These are phyloP conservation scores for Drosophila tropicalis DNA, from an alignment of 1,140 invertebrate genomes.

Conservation along the genomic window DNA sequence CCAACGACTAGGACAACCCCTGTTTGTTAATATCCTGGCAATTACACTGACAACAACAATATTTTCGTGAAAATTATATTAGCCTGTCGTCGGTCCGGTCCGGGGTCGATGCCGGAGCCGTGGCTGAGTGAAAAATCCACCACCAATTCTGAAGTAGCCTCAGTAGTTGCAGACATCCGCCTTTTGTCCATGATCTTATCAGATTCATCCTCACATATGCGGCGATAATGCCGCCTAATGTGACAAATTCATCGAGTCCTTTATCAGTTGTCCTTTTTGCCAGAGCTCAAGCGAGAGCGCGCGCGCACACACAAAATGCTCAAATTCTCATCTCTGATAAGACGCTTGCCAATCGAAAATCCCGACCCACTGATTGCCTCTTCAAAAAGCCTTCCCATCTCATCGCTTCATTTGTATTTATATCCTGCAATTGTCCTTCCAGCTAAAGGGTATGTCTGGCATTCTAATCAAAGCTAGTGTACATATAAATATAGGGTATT, in stretches of 20 bases:
- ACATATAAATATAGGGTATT: not conserved
- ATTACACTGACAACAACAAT: conserved; percentile 75
- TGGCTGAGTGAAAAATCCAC: conserved; percentile 1
- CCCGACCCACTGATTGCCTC: conserved; percentile 22
- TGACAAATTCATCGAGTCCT: conserved; percentile 75
- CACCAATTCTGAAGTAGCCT: conserved; percentile 16
- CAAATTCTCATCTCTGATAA: conserved; percentile 75
- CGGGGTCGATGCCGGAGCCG: not conserved
- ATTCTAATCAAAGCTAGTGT: not conserved
- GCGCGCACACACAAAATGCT: conserved; percentile 22
- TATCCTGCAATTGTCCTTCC: not conserved
- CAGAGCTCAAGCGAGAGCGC: not conserved
- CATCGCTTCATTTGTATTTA: not conserved
- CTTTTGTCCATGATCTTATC: conserved; percentile 24
- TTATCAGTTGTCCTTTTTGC: conserved; percentile 48
- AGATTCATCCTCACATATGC: conserved; percentile 56
- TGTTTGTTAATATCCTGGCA: conserved; percentile 67
- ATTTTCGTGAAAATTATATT: conserved; percentile 67
- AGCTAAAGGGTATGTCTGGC: not conserved
- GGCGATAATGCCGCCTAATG: conserved; percentile 63
- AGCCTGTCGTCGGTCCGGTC: conserved; percentile 27
- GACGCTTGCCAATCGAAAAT: conserved; percentile 37
- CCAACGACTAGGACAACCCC: conserved; percentile 35
- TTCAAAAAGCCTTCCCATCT: not conserved
- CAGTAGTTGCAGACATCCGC: not conserved